These are phyloP conservation scores for Phodopus roborovskii DNA, from an alignment of 2,113 vertebrate species.

Conservation along the genomic window DNA sequence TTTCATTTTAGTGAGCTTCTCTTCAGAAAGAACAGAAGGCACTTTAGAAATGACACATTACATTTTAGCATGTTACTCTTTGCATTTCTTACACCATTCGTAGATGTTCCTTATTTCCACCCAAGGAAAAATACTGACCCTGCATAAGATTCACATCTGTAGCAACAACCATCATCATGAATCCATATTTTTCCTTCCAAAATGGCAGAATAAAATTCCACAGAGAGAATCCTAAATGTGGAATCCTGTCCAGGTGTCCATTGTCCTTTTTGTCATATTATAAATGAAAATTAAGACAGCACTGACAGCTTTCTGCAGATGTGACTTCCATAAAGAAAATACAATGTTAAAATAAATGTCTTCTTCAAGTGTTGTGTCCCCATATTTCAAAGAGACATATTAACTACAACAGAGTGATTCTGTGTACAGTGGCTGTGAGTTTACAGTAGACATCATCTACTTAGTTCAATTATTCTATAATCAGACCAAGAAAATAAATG, in stretches of 20 bases:
- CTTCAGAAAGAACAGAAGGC: neutral
- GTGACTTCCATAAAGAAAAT: constrained; percentile 61
- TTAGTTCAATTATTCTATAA: constrained; percentile 9
- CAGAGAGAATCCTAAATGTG: constrained; percentile 47
- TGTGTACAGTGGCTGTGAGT: neutral
- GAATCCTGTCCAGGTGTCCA: constrained; percentile 28
- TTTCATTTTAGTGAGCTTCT: neutral
- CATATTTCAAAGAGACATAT: neutral
- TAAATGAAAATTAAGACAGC: constrained; percentile 68
- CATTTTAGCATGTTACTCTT: neutral
- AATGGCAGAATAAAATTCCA: constrained; percentile 63
- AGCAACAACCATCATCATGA: constrained; percentile 46
- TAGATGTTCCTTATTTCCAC: neutral
- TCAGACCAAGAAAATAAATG: neutral
- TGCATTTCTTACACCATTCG: constrained; percentile 4
- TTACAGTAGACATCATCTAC: neutral
- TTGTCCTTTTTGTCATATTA: constrained; percentile 65
- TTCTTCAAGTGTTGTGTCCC: constrained; percentile 67
- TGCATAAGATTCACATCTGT: constrained; percentile 51
- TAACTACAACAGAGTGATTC: constrained; percentile 50
- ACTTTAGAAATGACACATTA: neutral
- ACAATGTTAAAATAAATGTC: constrained; percentile 67
- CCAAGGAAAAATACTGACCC: neutral
- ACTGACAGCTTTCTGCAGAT: constrained; percentile 42
- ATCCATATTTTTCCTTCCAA: neutral